Evolutionary conservation across 2,888 invertebrate genomes (phyloP).

Genomic region (Eudemis profundana): DNA sequence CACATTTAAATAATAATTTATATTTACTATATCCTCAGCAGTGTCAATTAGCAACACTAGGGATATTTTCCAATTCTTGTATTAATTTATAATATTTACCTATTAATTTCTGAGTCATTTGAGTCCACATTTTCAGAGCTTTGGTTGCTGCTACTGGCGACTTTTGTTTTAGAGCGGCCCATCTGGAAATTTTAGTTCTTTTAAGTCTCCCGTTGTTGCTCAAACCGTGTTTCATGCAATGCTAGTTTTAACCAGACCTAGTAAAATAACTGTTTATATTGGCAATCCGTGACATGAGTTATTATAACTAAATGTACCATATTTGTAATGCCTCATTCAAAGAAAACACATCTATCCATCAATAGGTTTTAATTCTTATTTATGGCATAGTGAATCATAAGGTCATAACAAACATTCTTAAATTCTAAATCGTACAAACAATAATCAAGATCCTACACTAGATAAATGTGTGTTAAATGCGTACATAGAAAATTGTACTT

Average conservation of each 20-base stretch:
- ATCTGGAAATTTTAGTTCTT: constrained; percentile 62
- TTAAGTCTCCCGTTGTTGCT: constrained; percentile 29
- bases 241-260: constrained; percentile 16
- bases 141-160: constrained; percentile 71
- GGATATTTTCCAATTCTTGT: not conserved
- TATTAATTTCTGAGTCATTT: constrained; percentile 78
- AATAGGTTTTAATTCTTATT: constrained; percentile 49
- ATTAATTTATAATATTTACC: constrained; percentile 70
- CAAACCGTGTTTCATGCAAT: constrained; percentile 30
- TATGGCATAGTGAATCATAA: constrained; percentile 35
- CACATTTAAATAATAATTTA: no score
- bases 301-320: not conserved
- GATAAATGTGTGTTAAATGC: constrained; percentile 1
- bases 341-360: constrained; percentile 50
- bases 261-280: not conserved
- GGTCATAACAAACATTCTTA: constrained; percentile 40
- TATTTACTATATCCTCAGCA: constrained; percentile 2
- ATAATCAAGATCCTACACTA: constrained; percentile 5
- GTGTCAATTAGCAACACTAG: constrained; percentile 6
- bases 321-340: constrained; percentile 35
- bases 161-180: constrained; percentile 77
- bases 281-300: not conserved
- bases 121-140: constrained; percentile 73
- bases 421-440: constrained; percentile 18
- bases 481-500: constrained; percentile 11